phyloP scores from a whole-genome alignment of 2,113 vertebrate genomes.

The Lichenostomus cassidix region DNA sequence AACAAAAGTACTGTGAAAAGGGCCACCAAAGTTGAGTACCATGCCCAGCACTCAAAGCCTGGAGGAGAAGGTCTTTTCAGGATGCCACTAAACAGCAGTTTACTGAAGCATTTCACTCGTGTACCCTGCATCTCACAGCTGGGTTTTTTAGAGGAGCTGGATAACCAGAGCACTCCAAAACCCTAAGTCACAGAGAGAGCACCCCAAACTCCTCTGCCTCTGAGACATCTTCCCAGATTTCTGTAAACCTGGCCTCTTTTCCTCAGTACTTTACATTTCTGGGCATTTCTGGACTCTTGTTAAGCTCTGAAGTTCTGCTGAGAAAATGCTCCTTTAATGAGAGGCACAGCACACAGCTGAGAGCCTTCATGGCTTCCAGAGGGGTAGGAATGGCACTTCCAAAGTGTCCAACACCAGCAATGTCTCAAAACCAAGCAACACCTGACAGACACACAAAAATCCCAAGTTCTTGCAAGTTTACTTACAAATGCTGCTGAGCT shows the following conservation, averaged over 20 bases:
- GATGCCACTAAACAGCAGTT: neutral
- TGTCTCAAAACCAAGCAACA: neutral
- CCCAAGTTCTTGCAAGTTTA: neutral
- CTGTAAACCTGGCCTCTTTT: neutral
- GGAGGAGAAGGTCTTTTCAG: neutral
- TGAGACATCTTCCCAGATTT: neutral
- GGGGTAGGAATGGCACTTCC: neutral
- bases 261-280: neutral
- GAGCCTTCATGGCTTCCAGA: neutral
- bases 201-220: neutral
- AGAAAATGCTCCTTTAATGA: neutral
- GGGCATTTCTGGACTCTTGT: neutral
- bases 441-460: neutral
- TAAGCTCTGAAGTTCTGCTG: neutral
- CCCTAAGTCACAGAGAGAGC: neutral
- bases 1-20: neutral
- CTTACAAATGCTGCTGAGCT: neutral
- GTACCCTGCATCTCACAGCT: neutral
- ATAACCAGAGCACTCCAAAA: neutral
- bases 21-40: neutral
- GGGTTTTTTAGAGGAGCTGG: neutral
- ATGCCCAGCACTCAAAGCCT: neutral
- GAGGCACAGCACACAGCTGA: neutral
- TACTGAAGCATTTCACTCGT: neutral
- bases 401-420: neutral